These are phyloP conservation scores for Hirtodrosophila cameraria DNA, from an alignment of 2,888 invertebrate species.

Conservation along the genomic window DNA sequence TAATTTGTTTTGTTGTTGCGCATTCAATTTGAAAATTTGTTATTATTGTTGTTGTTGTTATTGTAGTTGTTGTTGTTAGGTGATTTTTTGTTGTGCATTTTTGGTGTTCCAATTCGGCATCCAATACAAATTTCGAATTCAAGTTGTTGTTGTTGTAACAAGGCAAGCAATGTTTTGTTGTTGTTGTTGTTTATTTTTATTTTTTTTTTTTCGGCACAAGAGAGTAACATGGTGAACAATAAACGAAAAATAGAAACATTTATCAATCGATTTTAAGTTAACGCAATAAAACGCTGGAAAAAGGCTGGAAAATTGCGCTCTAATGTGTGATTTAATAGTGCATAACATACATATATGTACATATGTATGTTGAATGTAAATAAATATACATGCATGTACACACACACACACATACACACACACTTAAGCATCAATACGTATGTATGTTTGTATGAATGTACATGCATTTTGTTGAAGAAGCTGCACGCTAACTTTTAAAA, in stretches of 20 bases:
- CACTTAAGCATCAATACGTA: background rate
- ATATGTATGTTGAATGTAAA: too few relatives aligned
- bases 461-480: conserved; percentile 5
- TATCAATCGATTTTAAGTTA: conserved; percentile 58
- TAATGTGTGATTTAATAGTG: conserved; percentile 24
- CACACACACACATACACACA: conserved; percentile 11
- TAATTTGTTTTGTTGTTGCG: conserved; percentile 36
- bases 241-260: conserved; percentile 57
- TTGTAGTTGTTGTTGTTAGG: conserved; percentile 18
- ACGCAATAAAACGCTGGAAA: conserved; percentile 46
- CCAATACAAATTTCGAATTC: conserved; percentile 46
- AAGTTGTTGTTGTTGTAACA: conserved; percentile 59
- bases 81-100: conserved; percentile 25
- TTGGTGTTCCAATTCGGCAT: conserved; percentile 51
- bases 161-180: conserved; percentile 66
- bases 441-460: conserved; percentile 2
- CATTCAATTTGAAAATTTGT: conserved; percentile 57
- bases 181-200: conserved; percentile 36
- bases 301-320: conserved; percentile 13
- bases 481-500: conserved; percentile 26
- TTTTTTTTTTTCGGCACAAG: conserved; percentile 35
- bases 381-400: background rate
- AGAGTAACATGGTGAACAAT: conserved; percentile 41
- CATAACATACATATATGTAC: background rate
- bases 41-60: conserved; percentile 14